These are phyloP conservation scores for Cheilosia scutellata DNA, from an alignment of 2,888 invertebrate species.

Conservation along the genomic window DNA sequence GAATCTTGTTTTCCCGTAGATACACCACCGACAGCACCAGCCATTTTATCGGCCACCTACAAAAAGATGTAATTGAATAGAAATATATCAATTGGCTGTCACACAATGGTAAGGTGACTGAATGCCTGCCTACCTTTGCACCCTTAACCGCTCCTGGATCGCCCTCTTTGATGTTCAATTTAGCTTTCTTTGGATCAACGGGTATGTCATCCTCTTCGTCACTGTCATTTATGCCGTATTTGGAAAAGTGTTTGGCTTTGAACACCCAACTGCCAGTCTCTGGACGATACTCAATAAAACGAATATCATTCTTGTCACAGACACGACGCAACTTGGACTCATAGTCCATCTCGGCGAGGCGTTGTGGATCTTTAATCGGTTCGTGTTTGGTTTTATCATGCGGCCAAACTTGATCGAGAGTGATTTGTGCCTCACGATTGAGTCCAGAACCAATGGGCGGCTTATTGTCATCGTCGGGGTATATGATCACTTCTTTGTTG, in stretches of 20 bases:
- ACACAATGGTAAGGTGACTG: not conserved
- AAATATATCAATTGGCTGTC: not conserved
- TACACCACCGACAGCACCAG: conserved; percentile 40
- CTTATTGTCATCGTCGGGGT: conserved; percentile 95
- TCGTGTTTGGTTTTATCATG: conserved; percentile 92
- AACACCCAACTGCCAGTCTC: conserved; percentile 99
- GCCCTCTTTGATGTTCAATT: conserved; percentile 77
- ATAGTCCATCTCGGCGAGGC: conserved; percentile 92
- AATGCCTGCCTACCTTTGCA: conserved; percentile 19
- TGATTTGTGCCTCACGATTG: conserved; percentile 95
- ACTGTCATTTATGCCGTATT: conserved; percentile 94
- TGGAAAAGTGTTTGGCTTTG: conserved; percentile 96
- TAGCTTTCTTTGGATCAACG: conserved; percentile 83
- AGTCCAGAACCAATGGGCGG: conserved; percentile 94
- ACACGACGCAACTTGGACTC: conserved; percentile 92
- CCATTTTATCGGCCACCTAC: conserved; percentile 37
- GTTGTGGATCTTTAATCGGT: conserved; percentile 92
- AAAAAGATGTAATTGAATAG: not conserved
- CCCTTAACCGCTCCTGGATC: conserved; percentile 55
- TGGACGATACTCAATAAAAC: conserved; percentile 97
- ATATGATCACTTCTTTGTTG: conserved; percentile 97
- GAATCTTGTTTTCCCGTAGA: conserved; percentile 77
- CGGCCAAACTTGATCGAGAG: conserved; percentile 96
- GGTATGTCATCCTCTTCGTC: conserved; percentile 93
- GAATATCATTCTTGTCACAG: conserved; percentile 93